phyloP scores from a whole-genome alignment of 2,797 vertebrate species.

The Diplodus sargus region DNA sequence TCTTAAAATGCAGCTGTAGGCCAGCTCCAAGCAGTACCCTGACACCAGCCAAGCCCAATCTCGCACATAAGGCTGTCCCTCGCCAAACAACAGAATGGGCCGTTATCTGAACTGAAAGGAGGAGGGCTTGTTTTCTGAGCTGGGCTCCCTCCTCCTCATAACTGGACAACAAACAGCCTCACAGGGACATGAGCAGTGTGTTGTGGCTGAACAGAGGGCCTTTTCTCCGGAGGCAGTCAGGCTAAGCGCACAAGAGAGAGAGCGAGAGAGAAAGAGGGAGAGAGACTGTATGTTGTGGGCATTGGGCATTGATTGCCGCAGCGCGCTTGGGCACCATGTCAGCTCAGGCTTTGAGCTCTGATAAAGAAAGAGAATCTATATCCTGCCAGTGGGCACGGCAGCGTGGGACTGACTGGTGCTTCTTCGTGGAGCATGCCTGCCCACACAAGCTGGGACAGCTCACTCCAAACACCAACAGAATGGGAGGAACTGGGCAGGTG shows the following conservation, averaged over 20 bases:
- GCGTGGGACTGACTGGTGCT: constrained; percentile 78
- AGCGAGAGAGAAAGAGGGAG: constrained; percentile 30
- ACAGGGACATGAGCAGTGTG: constrained; percentile 84
- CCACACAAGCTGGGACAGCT: constrained; percentile 80
- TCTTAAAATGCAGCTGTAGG: constrained; percentile 79
- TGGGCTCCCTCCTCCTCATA: constrained; percentile 75
- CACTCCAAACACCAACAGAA: constrained; percentile 73
- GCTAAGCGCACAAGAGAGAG: constrained; percentile 83
- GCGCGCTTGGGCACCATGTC: constrained; percentile 74
- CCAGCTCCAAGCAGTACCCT: constrained; percentile 78
- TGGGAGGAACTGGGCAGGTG: constrained; percentile 71
- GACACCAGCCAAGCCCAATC: constrained; percentile 80
- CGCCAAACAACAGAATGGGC: constrained; percentile 80
- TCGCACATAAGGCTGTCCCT: constrained; percentile 80
- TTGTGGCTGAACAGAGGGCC: constrained; percentile 86
- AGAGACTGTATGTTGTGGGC: constrained; percentile 72
- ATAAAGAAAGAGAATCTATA: constrained; percentile 79
- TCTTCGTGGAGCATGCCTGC: constrained; percentile 69
- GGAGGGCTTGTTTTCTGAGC: constrained; percentile 81
- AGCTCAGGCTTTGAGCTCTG: constrained; percentile 74
- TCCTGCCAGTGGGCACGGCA: constrained; percentile 78
- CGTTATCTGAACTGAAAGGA: constrained; percentile 83
- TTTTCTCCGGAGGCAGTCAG: constrained; percentile 90
- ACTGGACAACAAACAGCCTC: constrained; percentile 86
- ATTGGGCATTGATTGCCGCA: constrained; percentile 76